Percentiles rank a stretch among this genome's conserved stretches.
Conservation (phyloP, 2,888 invertebrate genomes). For the Agonum fuliginosum region DNA sequence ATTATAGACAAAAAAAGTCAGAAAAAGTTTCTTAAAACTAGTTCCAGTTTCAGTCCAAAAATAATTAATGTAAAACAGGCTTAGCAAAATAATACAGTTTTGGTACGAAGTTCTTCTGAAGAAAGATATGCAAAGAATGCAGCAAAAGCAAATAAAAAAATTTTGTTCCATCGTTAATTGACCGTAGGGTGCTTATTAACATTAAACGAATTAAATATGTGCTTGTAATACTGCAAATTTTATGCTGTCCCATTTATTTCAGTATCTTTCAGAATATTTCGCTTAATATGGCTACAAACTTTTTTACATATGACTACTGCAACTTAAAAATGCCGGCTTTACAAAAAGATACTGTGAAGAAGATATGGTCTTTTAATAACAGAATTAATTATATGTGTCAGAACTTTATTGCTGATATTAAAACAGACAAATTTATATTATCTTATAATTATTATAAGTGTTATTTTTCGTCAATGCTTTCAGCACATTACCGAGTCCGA, state of each 20-base stretch:
- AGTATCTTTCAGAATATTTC: constrained; percentile 10
- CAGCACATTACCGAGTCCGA: too few relatives aligned
- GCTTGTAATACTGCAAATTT: constrained; percentile 7
- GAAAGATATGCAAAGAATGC: constrained; percentile 8
- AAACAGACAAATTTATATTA: too few relatives aligned
- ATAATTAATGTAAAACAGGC: too few relatives aligned
- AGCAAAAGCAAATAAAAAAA: neutral
- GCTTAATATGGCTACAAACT: constrained; percentile 31
- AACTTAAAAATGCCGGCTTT: constrained; percentile 25
- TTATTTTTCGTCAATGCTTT: too few relatives aligned
- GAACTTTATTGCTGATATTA: too few relatives aligned
- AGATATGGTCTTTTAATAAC: neutral
- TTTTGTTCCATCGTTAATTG: constrained; percentile 20
- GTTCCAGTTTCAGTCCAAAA: too few relatives aligned
- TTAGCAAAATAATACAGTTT: too few relatives aligned
- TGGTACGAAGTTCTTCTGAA: too few relatives aligned
- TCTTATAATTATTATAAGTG: too few relatives aligned
- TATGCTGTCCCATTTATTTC: neutral
- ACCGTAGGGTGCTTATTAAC: constrained; percentile 24
- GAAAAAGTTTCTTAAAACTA: too few relatives aligned
- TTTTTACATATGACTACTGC: constrained; percentile 21
- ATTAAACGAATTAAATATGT: constrained; percentile 29
- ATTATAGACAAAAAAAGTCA: too few relatives aligned
- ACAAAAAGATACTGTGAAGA: constrained; percentile 14
- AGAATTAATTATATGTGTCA: too few relatives aligned